Conservation (phyloP, 2,113 vertebrate genomes). For the Elephas maximus region DNA sequence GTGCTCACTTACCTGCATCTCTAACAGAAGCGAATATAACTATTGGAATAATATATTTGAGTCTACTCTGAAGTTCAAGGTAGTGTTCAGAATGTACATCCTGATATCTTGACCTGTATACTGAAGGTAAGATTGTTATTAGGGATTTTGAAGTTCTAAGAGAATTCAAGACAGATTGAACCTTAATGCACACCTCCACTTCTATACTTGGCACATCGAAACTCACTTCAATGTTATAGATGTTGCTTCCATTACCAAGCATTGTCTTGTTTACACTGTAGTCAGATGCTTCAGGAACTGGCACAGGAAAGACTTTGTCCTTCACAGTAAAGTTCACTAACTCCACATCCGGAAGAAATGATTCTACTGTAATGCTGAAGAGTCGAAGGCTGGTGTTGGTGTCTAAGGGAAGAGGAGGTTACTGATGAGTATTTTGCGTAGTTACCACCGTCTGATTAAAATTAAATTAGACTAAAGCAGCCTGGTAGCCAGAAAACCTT, state of each 20-base stretch:
- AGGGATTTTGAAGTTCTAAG: conserved; percentile 40
- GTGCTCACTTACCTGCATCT: conserved; percentile 81
- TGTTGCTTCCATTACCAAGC: conserved; percentile 85
- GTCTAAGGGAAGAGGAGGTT: conserved; percentile 62
- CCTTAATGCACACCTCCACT: conserved; percentile 82
- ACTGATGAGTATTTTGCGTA: fast-evolving
- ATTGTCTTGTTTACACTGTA: conserved; percentile 78
- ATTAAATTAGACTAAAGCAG: background rate
- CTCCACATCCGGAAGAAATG: conserved; percentile 87
- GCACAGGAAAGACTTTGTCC: conserved; percentile 74
- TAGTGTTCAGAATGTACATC: conserved; percentile 77
- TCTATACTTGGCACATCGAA: conserved; percentile 84
- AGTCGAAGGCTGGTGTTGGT: conserved; percentile 76
- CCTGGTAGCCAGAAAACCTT: conserved; percentile 56
- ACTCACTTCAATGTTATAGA: conserved; percentile 86
- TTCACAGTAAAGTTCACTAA: conserved; percentile 88
- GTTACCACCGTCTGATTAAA: background rate
- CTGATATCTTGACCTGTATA: conserved; percentile 36
- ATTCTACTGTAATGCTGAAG: conserved; percentile 88
- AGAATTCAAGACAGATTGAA: background rate
- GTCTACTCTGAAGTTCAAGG: conserved; percentile 73
- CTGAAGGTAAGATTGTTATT: conserved; percentile 64
- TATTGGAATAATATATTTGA: conserved; percentile 79
- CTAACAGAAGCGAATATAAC: background rate
- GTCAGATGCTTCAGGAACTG: conserved; percentile 80